Evolutionary conservation across 2,888 invertebrate genomes (phyloP).

Genomic region (Pyrgus malvae): DNA sequence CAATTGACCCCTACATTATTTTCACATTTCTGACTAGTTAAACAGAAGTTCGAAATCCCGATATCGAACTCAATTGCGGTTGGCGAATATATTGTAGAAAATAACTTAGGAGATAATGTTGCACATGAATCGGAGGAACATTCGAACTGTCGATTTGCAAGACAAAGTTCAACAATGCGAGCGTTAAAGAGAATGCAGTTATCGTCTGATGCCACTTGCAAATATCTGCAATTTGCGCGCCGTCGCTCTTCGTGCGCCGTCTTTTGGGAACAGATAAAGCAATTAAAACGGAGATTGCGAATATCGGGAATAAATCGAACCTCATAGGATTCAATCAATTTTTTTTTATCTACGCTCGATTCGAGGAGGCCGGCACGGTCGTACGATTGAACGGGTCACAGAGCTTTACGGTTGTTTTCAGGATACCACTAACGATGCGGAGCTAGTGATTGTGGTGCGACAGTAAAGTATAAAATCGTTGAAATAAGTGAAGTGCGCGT

Average conservation of each 20-base stretch:
- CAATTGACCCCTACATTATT: neutral
- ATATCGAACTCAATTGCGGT: neutral
- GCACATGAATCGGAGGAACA: constrained; percentile 4
- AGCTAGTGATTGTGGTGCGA: constrained; percentile 28
- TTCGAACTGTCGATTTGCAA: constrained; percentile 10
- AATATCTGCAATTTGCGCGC: constrained; percentile 23
- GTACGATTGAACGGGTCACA: constrained; percentile 2
- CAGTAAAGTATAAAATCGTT: neutral
- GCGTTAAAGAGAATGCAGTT: constrained; percentile 15
- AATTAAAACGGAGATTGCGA: constrained; percentile 20
- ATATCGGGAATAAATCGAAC: constrained; percentile 19
- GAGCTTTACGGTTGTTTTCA: neutral
- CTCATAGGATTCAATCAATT: constrained; percentile 9
- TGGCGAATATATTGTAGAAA: constrained; percentile 18
- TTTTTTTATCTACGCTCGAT: constrained; percentile 1
- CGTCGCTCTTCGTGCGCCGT: constrained; percentile 11
- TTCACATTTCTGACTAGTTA: neutral
- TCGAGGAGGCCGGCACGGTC: constrained; percentile 33
- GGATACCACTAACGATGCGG: constrained; percentile 29
- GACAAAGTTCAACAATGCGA: constrained; percentile 15
- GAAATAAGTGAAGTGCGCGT: constrained; percentile 33
- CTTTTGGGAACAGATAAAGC: constrained; percentile 19
- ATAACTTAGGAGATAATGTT: constrained; percentile 6
- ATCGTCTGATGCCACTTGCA: constrained; percentile 20
- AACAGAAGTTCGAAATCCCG: constrained; percentile 8